These are phyloP conservation scores for Phainopepla nitens DNA, from an alignment of 2,113 vertebrate genomes.

Conservation along the genomic window DNA sequence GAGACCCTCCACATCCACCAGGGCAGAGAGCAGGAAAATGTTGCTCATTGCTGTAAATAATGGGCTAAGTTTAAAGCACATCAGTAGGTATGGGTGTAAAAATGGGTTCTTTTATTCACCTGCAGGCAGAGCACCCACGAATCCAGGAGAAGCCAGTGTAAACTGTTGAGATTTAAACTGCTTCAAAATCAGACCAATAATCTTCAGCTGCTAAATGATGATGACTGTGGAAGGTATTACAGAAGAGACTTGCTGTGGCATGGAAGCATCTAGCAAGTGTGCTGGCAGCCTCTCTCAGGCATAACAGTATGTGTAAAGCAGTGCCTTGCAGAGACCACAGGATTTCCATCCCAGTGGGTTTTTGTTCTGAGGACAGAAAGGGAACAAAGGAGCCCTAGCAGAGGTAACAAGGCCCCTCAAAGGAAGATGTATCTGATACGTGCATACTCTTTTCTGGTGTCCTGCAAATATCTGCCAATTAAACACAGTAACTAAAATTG, in stretches of 20 bases:
- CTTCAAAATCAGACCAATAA: neutral
- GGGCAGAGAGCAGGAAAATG: accelerated
- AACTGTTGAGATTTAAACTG: neutral
- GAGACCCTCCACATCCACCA: neutral
- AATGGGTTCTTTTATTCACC: neutral
- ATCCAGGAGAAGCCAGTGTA: neutral
- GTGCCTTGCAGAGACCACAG: neutral
- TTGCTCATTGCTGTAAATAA: neutral
- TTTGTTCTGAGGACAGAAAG: neutral
- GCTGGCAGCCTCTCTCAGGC: neutral
- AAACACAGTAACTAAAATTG: neutral
- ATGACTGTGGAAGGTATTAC: neutral
- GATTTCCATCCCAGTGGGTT: neutral
- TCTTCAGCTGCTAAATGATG: neutral
- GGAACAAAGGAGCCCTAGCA: neutral
- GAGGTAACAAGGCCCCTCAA: neutral
- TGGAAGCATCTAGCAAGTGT: neutral
- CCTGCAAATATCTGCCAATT: neutral
- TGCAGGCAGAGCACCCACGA: neutral
- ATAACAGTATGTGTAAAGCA: neutral
- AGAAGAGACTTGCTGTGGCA: neutral
- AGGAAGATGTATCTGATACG: neutral
- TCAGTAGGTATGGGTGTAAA: neutral
- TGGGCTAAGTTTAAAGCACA: neutral
- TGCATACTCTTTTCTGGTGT: neutral